Percentiles rank a stretch among this genome's conserved stretches.
phyloP scores from a whole-genome alignment of 2,888 invertebrate species.

The Arctia plantaginis region DNA sequence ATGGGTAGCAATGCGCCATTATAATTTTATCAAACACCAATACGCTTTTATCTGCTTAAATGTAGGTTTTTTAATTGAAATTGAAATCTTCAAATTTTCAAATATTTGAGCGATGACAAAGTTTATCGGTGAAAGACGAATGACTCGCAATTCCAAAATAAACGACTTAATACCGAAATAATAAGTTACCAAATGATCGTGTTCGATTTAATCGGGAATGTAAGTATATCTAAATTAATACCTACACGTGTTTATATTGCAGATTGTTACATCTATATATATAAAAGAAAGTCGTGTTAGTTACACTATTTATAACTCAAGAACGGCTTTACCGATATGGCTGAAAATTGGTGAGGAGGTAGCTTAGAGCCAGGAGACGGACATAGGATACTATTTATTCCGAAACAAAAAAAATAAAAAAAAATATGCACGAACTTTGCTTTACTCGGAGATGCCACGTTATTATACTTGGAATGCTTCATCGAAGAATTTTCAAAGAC shows the following conservation, averaged over 20 bases:
- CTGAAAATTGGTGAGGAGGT: no score
- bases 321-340: no score
- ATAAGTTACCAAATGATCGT: not conserved
- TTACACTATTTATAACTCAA: no score
- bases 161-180: not conserved
- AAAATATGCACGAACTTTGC: no score
- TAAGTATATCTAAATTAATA: not conserved
- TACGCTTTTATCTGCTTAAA: constrained; percentile 62
- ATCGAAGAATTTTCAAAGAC: no score
- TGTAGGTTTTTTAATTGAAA: constrained; percentile 63
- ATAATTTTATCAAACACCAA: constrained; percentile 70
- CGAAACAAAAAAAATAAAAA: no score
- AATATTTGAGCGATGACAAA: constrained; percentile 40
- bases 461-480: not conserved
- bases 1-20: constrained; percentile 62
- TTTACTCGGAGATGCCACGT: no score
- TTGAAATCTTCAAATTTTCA: constrained; percentile 42
- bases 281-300: no score
- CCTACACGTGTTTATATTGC: not conserved
- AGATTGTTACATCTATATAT: no score
- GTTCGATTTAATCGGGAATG: not conserved
- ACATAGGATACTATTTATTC: no score
- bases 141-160: constrained; percentile 7
- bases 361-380: no score
- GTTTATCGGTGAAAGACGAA: constrained; percentile 35